Conservation (phyloP, 2,797 vertebrate species). For the Trichosurus vulpecula region DNA sequence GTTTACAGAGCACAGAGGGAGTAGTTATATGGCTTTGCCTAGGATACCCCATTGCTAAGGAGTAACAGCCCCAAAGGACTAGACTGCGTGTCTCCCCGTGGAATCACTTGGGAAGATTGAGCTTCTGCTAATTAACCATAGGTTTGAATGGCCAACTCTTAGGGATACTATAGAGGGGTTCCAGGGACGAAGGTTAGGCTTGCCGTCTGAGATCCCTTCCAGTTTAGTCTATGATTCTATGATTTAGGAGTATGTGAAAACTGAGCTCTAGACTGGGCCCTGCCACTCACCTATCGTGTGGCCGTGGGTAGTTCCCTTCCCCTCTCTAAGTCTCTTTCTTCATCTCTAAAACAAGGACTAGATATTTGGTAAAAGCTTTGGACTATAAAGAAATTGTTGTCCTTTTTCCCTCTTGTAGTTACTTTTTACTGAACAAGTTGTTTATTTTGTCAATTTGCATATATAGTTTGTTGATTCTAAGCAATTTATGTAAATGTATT, state of each 20-base stretch:
- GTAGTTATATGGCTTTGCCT: neutral
- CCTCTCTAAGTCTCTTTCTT: neutral
- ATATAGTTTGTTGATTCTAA: neutral
- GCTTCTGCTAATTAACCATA: neutral
- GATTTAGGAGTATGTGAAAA: neutral
- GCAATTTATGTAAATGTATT: constrained; percentile 46
- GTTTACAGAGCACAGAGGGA: neutral
- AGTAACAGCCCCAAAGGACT: neutral
- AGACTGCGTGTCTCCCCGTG: neutral
- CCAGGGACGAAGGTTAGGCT: neutral
- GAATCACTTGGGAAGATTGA: neutral
- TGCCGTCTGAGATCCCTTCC: neutral
- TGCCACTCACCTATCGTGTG: neutral
- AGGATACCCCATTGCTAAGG: neutral
- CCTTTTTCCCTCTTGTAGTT: neutral
- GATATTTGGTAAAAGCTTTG: neutral
- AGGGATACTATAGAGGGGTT: neutral
- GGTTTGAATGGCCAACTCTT: neutral
- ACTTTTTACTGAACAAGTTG: neutral
- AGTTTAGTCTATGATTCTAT: neutral
- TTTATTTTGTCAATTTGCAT: constrained; percentile 39
- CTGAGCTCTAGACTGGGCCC: neutral
- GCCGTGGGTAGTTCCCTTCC: neutral
- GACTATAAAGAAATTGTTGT: constrained; percentile 24
- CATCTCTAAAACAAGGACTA: neutral